Conservation (phyloP, 2,797 vertebrate genomes). For the Pogoniulus pusillus region DNA sequence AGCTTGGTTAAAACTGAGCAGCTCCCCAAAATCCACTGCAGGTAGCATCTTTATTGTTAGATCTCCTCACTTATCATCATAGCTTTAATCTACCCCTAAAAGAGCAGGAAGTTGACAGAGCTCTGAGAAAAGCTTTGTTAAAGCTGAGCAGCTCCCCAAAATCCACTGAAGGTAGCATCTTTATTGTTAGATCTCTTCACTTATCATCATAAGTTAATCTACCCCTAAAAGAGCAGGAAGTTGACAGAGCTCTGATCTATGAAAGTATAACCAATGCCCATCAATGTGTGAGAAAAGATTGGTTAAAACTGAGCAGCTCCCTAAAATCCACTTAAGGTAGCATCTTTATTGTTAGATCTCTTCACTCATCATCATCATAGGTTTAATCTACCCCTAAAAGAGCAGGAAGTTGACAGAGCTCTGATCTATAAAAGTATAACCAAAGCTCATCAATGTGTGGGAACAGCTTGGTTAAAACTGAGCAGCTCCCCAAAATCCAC, state of each 20-base stretch:
- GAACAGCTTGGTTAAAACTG: no score
- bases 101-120: background rate
- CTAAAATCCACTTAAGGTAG: background rate
- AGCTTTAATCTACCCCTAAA: background rate
- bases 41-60: background rate
- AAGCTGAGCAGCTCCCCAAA: background rate
- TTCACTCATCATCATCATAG: background rate
- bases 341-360: background rate
- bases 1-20: background rate
- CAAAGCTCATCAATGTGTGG: no score
- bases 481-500: no score
- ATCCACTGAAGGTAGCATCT: background rate
- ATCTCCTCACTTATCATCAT: accelerated
- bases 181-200: background rate
- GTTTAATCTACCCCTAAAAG: no score
- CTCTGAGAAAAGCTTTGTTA: background rate
- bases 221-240: no score
- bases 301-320: background rate
- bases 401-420: no score
- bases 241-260: background rate
- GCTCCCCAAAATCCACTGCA: background rate
- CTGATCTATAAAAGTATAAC: no score
- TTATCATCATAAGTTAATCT: background rate
- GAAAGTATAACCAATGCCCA: background rate
- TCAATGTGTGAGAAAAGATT: background rate